Base-by-base conservation (phyloP, 2,113 vertebrate genomes). In the Cochlearius cochlearius region DNA sequence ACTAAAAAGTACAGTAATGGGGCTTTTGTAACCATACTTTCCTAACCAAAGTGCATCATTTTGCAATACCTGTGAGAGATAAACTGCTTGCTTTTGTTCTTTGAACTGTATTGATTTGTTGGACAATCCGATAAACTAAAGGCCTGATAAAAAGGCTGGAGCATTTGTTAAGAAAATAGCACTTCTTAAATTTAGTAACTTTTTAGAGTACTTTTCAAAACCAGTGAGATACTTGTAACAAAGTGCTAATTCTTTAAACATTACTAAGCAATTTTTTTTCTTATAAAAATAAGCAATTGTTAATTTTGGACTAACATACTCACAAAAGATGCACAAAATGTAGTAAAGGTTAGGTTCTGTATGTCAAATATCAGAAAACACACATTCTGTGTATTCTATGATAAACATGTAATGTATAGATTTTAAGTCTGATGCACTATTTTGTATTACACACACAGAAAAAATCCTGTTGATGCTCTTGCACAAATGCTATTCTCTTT, bases 31-130 rank as follows among this genome's bases (percentile, higher is more conserved):
- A 81, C 66, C 18, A 55, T 29, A 26, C 36, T 79, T 79, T 71
- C 43, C 21, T 66, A 68, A 91, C 22, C 47, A 58, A 95, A 93
- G 71, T 66, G 32, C 78, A 85, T 49, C 0, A 25, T 93, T 95
- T 82, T 66, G 79, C 81, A 93, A 96, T 43, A 64, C 21, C 27
- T 52, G 50, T 14, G 27, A 73, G 23, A 55, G 45, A 20, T 9
- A 67, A 74, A 47, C 34, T 50, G 11, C 59, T 58, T 77, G 41
- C 64, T 79, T 90, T 49, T 60, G 76, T 73, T 71, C 87, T 96
- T 93, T 94, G 82, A 74, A 81, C 85, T 60, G 34, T 55, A 96
- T 84, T 43, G 82, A 95, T 92, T 60, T 52, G 32, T 58, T 72
- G 52, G 56, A 64, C 34, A 77, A 63, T 34, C 55, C 26, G 15